Base-by-base conservation (phyloP, 2,888 invertebrate species). In the Calameuta filiformis region DNA sequence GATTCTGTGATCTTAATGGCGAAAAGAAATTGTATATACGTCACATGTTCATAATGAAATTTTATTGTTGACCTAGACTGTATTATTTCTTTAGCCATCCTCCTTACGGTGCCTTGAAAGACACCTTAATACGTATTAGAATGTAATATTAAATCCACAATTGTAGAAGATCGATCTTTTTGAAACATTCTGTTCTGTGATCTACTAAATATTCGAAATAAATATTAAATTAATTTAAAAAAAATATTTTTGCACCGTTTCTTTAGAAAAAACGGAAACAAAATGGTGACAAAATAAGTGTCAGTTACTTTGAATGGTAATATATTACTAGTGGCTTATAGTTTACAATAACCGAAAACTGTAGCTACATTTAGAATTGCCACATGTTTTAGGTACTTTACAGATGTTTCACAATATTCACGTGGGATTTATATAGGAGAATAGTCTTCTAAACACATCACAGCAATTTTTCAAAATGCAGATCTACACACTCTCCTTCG, bases 391-490 rank as follows among this genome's bases (percentile, higher is more conserved):
- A 80, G 76, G 82, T 40, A 71, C 37, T 35, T 35, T 15, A 11
- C 31, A n/a, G 35, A 68, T 35, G 35, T n/a, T n/a, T 71, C 73
- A 23, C 1, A 69, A 69, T 75, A n/a, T 56, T 56, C 56, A 9
- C 9, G 56, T 56, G 56, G 40, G 37, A 75, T 33, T 75, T 71
- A 68, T 68, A 78, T 78, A 73, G 68, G 73, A 78, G 73, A 78
- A 71, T 78, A 78, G 81, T 87, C 84, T 87, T 84, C 83, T 84
- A 86, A 87, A 82, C 83, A 83, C 87, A 89, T 89, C 88, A 88
- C 87, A 89, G 87, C 82, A 84, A 85, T 84, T 87, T 86, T 56
- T 85, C 76, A 83, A 89, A 89, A 88, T 89, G 88, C 87, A 87
- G 83, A 88, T 87, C 82, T 82, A 81, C 85, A 81, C 83, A 82